Evolutionary conservation across 2,888 invertebrate genomes (phyloP).

Genomic region (Zonitis immaculata): DNA sequence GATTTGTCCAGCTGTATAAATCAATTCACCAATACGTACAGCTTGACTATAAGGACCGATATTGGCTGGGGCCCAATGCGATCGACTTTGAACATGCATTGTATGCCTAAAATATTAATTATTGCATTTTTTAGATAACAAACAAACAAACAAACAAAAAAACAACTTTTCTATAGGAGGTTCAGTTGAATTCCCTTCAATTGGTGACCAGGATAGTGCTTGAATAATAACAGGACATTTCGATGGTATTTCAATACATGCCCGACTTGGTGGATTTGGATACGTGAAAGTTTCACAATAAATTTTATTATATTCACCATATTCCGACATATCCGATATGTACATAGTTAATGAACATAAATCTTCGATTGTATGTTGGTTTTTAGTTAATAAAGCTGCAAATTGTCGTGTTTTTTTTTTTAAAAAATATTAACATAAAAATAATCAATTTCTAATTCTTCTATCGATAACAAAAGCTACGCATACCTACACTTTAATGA

Average conservation of each 20-base stretch:
- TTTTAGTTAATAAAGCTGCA: slow-evolving; percentile 26
- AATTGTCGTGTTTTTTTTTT: no score
- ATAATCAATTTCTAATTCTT: not conserved
- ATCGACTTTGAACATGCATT: slow-evolving; percentile 93
- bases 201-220: slow-evolving; percentile 59
- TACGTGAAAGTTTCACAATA: slow-evolving; percentile 71
- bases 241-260: slow-evolving; percentile 74
- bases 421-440: no score
- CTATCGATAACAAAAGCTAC: slow-evolving; percentile 14
- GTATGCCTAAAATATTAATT: slow-evolving; percentile 55
- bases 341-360: slow-evolving; percentile 80
- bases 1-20: slow-evolving; percentile 89
- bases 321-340: slow-evolving; percentile 77
- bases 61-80: slow-evolving; percentile 97
- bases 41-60: slow-evolving; percentile 96
- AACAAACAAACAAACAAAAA: slow-evolving; percentile 28
- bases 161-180: slow-evolving; percentile 35
- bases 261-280: slow-evolving; percentile 78
- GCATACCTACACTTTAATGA: slow-evolving; percentile 75
- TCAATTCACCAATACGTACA: slow-evolving; percentile 76
- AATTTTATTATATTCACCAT: slow-evolving; percentile 68
- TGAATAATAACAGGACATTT: slow-evolving; percentile 71
- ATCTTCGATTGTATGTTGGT: slow-evolving; percentile 57
- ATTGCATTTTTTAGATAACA: slow-evolving; percentile 1
- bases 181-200: slow-evolving; percentile 30